Conservation (phyloP, 2,113 vertebrate genomes). For the Acrocephalus arundinaceus region DNA sequence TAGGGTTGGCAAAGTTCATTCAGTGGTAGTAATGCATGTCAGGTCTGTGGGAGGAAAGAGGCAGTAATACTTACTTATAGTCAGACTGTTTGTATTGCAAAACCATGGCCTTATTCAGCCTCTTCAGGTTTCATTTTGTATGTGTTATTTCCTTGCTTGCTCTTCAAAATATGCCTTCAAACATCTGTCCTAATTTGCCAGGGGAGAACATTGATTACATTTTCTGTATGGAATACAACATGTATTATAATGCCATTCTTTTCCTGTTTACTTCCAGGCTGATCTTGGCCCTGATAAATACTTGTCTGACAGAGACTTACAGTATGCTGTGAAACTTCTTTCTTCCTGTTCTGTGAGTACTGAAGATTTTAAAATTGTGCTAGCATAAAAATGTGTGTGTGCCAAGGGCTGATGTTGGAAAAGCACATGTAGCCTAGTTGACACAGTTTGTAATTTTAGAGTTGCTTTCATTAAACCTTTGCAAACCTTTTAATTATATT, state of each 20-base stretch:
- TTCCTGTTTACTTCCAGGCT: slow-evolving; percentile 78
- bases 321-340: slow-evolving; percentile 90
- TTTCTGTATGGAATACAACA: not conserved
- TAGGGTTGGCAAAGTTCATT: not conserved
- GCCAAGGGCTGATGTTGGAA: not conserved
- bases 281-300: slow-evolving; percentile 96
- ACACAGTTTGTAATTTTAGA: not conserved
- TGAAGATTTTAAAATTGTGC: not conserved
- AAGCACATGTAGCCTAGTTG: not conserved
- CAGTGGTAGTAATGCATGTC: not conserved
- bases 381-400: not conserved
- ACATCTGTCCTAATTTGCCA: not conserved
- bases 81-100: not conserved
- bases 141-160: not conserved
- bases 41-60: not conserved
- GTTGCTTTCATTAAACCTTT: not conserved
- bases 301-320: slow-evolving; percentile 94
- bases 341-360: slow-evolving; percentile 86
- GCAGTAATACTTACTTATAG: not conserved
- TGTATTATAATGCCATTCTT: not conserved
- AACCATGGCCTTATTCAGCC: not conserved
- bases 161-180: not conserved
- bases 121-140: not conserved
- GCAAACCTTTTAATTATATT: slow-evolving; percentile 9
- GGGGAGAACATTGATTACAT: not conserved